Conservation (phyloP, 2,113 vertebrate genomes). For the Andinoacara biseriatus region DNA sequence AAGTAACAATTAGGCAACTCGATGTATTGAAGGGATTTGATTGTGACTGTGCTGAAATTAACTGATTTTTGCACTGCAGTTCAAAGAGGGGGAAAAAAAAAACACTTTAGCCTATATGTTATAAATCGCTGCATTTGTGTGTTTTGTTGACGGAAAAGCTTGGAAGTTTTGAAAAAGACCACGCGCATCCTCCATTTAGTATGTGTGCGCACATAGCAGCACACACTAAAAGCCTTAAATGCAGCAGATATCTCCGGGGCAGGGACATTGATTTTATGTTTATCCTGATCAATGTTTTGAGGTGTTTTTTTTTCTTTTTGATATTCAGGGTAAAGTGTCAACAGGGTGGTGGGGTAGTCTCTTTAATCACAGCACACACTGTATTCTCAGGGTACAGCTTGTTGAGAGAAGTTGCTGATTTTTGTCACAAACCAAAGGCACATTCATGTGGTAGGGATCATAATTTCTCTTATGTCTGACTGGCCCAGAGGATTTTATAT, state of each 20-base stretch:
- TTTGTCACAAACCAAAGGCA: slow-evolving; percentile 37
- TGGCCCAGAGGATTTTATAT: neutral
- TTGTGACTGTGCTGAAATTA: slow-evolving; percentile 60
- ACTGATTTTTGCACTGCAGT: slow-evolving; percentile 72
- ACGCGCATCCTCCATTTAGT: slow-evolving; percentile 24
- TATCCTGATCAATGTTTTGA: slow-evolving; percentile 51
- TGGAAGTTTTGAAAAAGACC: neutral
- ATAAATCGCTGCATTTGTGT: slow-evolving; percentile 54
- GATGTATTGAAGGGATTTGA: slow-evolving; percentile 37
- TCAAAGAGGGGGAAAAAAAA: neutral
- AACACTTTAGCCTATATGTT: slow-evolving; percentile 18
- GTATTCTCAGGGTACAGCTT: slow-evolving; percentile 75
- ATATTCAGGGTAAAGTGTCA: slow-evolving; percentile 59
- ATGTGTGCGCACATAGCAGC: slow-evolving; percentile 39
- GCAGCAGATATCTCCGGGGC: slow-evolving; percentile 49
- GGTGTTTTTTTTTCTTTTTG: slow-evolving; percentile 52
- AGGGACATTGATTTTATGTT: slow-evolving; percentile 44
- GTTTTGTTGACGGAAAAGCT: slow-evolving; percentile 27
- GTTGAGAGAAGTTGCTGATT: slow-evolving; percentile 3
- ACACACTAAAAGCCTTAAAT: slow-evolving; percentile 73
- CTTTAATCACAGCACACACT: slow-evolving; percentile 70
- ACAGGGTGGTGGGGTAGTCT: slow-evolving; percentile 60
- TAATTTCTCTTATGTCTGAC: slow-evolving; percentile 4
- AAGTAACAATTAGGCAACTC: slow-evolving; percentile 35
- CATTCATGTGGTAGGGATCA: slow-evolving; percentile 3